Percentiles rank a stretch among this genome's conserved stretches.
Conservation (phyloP, 2,113 vertebrate species). For the Vicugna pacos region DNA sequence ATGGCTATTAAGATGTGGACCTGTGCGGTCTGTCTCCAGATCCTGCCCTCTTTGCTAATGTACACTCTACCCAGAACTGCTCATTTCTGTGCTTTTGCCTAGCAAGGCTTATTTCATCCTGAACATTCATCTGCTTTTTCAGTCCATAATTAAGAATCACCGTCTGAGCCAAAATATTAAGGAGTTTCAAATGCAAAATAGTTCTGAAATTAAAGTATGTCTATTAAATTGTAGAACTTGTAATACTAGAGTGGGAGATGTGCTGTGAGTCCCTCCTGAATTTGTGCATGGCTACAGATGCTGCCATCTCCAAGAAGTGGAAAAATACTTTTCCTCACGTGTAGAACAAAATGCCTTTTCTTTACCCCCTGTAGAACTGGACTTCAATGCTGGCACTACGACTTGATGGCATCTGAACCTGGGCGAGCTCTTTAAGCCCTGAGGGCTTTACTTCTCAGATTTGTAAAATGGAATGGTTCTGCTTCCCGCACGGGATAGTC, state of each 20-base stretch:
- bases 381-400: background rate
- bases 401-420: background rate
- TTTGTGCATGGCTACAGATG: conserved; percentile 16
- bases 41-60: background rate
- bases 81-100: background rate
- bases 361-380: background rate
- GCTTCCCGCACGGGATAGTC: background rate
- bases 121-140: background rate
- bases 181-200: conserved; percentile 24
- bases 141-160: conserved; percentile 6
- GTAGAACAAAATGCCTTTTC: background rate
- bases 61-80: background rate
- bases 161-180: conserved; percentile 23
- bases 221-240: background rate
- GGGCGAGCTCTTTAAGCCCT: background rate
- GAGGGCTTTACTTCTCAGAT: background rate
- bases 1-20: background rate
- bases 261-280: background rate
- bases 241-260: background rate
- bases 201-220: conserved; percentile 31
- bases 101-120: background rate
- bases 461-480: background rate
- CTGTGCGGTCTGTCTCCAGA: background rate
- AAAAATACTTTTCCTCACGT: background rate
- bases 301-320: background rate